Base-by-base conservation (phyloP, 2,888 invertebrate species). In the Psococerastis gibbosa region DNA sequence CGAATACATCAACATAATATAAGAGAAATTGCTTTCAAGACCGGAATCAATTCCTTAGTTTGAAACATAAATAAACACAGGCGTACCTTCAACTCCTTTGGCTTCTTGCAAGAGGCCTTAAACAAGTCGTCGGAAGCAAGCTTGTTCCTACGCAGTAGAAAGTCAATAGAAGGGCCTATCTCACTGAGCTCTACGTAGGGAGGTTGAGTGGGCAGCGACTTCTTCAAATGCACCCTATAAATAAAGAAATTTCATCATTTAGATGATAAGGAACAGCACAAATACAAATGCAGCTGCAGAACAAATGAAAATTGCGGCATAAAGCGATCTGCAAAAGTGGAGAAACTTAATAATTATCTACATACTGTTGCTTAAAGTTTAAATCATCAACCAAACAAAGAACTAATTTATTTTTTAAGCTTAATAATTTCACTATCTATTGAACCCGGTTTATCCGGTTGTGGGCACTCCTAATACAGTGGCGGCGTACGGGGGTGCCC, bases 111-210 rank as follows among this genome's bases (percentile, higher is more conserved):
- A 1, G 89, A 75, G 55, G 77, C 71, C 55, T 84, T 88, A 64
- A 77, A 83, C 11, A 95, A 66, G 60, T 91, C 88, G 50, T 84
- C 83, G 0, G 89, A 83, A 1, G 92, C 92, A 43, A 97, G 66
- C 62, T 83, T 85, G 1, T 77, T 81, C 51, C 98, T 73, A 50
- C 94, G 71, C 11, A 95, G 60, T 45, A 72, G 70, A 51, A 98
- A 78, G 60, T 95, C 88, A 50, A 89, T 71, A 17, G 83, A 77
- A 16, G 98, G 98, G 17, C 98, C 94, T 56, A 92, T 89, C 68
- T 91, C 89, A 60, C 78, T 78, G 42, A 98, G 65, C 65, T 97
- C 95, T 50, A 94, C 78, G 50, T 91, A 73, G 1, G 97, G 97
- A 42, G 77, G 81, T 54, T 75, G 73, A 49, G 75, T 73, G n/a